phyloP scores from a whole-genome alignment of 2,888 invertebrate species.

The Lymantria dispar region DNA sequence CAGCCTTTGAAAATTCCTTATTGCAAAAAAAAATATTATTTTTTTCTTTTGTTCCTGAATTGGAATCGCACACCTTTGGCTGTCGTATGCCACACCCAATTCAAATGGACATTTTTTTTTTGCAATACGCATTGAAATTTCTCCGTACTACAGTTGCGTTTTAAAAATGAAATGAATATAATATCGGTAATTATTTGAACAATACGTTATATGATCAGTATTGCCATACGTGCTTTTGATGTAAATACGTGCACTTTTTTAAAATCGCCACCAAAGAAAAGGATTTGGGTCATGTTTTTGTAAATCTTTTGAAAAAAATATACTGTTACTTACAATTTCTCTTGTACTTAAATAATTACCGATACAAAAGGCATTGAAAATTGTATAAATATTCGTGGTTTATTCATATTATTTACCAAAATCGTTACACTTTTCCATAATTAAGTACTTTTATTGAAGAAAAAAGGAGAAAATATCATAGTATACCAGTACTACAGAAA shows the following conservation, averaged over 20 bases:
- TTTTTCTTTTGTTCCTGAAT: too few species aligned
- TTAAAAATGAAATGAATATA: too few species aligned
- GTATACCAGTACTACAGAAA: too few species aligned
- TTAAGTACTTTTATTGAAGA: background rate
- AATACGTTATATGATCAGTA: conserved; percentile 36
- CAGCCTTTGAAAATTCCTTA: too few species aligned
- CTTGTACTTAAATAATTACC: conserved; percentile 46
- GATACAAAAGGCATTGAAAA: conserved; percentile 47
- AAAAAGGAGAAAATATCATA: too few species aligned
- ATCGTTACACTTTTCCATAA: conserved; percentile 6
- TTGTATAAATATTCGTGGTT: conserved; percentile 31
- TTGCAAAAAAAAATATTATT: too few species aligned
- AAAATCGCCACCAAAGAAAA: conserved; percentile 61
- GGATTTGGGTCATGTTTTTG: conserved; percentile 53
- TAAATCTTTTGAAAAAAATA: conserved; percentile 46
- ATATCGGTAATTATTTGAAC: conserved; percentile 31
- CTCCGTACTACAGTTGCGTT: too few species aligned
- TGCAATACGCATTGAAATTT: too few species aligned
- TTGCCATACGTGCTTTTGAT: conserved; percentile 35
- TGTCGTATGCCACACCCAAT: too few species aligned
- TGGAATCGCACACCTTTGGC: too few species aligned
- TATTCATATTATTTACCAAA: conserved; percentile 8
- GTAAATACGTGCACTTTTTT: conserved; percentile 45
- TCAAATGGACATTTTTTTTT: too few species aligned
- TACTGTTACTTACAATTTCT: conserved; percentile 51